Conservation (phyloP, 2,888 invertebrate species). For the Atethmia centrago region DNA sequence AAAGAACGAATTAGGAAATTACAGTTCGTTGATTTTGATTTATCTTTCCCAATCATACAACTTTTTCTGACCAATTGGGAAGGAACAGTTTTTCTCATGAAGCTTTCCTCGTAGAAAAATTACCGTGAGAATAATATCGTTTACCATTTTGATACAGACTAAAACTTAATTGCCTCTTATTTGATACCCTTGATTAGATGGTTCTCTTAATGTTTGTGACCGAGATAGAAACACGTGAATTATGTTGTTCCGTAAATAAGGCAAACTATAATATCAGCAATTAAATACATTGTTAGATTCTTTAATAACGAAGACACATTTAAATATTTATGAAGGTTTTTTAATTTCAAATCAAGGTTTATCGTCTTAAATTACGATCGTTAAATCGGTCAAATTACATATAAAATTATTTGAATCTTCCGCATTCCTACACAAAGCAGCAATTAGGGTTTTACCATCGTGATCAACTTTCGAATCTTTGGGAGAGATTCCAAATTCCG, state of each 20-base stretch:
- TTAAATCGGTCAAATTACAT: slow-evolving; percentile 56
- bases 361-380: slow-evolving; percentile 55
- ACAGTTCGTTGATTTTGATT: not conserved
- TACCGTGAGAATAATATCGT: not conserved
- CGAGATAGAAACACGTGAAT: slow-evolving; percentile 9
- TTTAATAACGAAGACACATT: slow-evolving; percentile 53
- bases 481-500: slow-evolving; percentile 15
- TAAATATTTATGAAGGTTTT: slow-evolving; percentile 59
- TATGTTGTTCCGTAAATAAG: slow-evolving; percentile 33
- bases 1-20: not conserved
- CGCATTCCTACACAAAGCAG: slow-evolving; percentile 54
- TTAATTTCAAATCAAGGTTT: slow-evolving; percentile 60
- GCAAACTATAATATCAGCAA: slow-evolving; percentile 38
- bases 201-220: not conserved
- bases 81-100: not conserved
- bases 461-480: slow-evolving; percentile 44
- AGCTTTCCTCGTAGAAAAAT: not conserved
- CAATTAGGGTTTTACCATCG: slow-evolving; percentile 37
- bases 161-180: not conserved
- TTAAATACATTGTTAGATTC: slow-evolving; percentile 37
- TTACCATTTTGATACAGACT: not conserved
- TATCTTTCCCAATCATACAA: not conserved
- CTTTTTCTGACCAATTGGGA: not conserved
- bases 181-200: not conserved
- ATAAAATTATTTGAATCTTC: slow-evolving; percentile 35